phyloP scores from a whole-genome alignment of 2,888 invertebrate species.

The Danaus chrysippus region DNA sequence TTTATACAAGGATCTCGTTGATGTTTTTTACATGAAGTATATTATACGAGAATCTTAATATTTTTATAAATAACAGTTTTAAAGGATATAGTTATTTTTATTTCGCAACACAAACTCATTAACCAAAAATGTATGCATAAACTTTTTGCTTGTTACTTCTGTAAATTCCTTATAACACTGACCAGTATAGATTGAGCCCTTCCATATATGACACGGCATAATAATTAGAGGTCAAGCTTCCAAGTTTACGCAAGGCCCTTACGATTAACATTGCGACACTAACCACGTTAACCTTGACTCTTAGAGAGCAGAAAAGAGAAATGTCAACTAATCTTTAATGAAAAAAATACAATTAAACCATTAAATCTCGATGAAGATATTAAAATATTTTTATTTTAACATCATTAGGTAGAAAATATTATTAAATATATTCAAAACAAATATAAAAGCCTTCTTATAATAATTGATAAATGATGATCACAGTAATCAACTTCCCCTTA shows the following conservation, averaged over 20 bases:
- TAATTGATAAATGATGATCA: too few relatives aligned
- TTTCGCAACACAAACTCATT: background rate
- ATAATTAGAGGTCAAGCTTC: conserved; percentile 7
- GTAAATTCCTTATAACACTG: conserved; percentile 1
- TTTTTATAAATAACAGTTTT: background rate
- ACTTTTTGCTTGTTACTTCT: conserved; percentile 7
- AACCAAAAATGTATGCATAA: conserved; percentile 7
- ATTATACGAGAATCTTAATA: background rate
- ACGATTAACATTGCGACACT: conserved; percentile 7
- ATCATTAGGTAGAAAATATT: too few relatives aligned
- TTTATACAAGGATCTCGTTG: conserved; percentile 12
- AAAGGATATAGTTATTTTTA: background rate
- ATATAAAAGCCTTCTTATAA: too few relatives aligned
- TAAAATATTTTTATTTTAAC: too few relatives aligned
- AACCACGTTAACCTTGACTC: conserved; percentile 3
- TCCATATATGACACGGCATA: conserved; percentile 3
- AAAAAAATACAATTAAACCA: too few relatives aligned
- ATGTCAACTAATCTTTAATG: conserved; percentile 2
- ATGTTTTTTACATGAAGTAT: conserved; percentile 20
- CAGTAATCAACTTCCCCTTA: too few relatives aligned
- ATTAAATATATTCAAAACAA: too few relatives aligned
- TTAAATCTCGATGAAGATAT: too few relatives aligned
- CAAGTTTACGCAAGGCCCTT: conserved; percentile 6
- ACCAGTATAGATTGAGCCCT: conserved; percentile 1
- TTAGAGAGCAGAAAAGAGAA: background rate